Evolutionary conservation across 2,113 vertebrate species (phyloP).

Genomic region (Pteruthius melanotis): DNA sequence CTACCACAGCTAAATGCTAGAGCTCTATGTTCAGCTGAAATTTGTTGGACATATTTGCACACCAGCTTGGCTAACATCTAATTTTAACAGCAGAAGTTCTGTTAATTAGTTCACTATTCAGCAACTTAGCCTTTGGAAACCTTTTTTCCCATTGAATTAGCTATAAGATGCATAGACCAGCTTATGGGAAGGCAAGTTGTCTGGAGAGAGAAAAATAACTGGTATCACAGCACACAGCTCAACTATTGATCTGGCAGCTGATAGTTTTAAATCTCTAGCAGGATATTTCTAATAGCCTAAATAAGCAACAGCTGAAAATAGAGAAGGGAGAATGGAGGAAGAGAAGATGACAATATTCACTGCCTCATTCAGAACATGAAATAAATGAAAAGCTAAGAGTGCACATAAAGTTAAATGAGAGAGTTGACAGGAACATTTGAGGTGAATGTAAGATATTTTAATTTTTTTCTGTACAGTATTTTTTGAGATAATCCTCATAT

Average conservation of each 20-base stretch:
- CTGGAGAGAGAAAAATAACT: neutral
- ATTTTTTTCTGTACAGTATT: neutral
- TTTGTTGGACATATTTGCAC: neutral
- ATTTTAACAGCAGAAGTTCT: constrained; percentile 36
- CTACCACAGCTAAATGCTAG: neutral
- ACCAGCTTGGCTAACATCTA: constrained; percentile 3
- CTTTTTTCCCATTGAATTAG: neutral
- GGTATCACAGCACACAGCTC: neutral
- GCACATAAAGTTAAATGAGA: neutral
- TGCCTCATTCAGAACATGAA: neutral
- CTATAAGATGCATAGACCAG: neutral
- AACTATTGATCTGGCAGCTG: neutral
- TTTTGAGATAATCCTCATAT: neutral
- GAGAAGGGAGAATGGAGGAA: neutral
- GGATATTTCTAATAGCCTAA: neutral
- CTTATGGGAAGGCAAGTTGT: neutral
- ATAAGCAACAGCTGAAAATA: neutral
- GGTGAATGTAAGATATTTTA: neutral
- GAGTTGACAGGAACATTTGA: neutral
- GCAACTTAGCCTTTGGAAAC: neutral
- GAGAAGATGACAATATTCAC: neutral
- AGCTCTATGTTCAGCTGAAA: neutral
- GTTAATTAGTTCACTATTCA: constrained; percentile 35
- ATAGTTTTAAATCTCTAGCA: neutral
- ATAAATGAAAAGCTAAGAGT: neutral